Evolutionary conservation across 2,888 invertebrate species (phyloP).

Genomic region (Operophtera brumata): DNA sequence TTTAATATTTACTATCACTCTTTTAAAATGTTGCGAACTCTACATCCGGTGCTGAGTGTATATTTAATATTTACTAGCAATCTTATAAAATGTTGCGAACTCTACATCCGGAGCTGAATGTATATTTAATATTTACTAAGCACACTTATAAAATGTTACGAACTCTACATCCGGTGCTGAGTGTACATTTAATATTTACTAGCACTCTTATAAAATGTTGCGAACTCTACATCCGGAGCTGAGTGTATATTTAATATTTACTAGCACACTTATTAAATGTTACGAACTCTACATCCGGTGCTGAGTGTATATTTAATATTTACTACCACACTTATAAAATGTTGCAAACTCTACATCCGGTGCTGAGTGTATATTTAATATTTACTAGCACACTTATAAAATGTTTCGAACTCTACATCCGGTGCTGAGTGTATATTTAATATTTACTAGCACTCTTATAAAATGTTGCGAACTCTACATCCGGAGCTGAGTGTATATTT

Average conservation of each 20-base stretch:
- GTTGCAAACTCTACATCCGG: conserved; percentile 3
- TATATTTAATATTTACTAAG: conserved; percentile 2
- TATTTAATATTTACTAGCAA: conserved; percentile 8
- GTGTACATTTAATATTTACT: conserved; percentile 1
- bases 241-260: conserved; percentile 1
- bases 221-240: not conserved
- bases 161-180: not conserved
- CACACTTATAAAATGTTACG: conserved; percentile 7
- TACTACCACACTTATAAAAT: conserved; percentile 7
- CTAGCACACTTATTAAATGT: conserved; percentile 6
- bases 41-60: not conserved
- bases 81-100: conserved; percentile 5
- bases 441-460: conserved; percentile 8
- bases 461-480: conserved; percentile 8
- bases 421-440: no score
- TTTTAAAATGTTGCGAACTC: conserved; percentile 7
- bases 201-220: conserved; percentile 8
- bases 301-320: not conserved
- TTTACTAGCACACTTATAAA: conserved; percentile 7
- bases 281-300: conserved; percentile 2
- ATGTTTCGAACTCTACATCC: conserved; percentile 6
- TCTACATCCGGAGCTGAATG: not conserved
- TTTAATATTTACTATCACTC: conserved; percentile 4
- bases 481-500: no score
- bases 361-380: not conserved